Evolutionary conservation across 37 sponge, comb jelly and placozoan species (phyloP), one percentile per base, ranked within the genome.

Genomic region (Trichoplax adhaerens): DNA sequence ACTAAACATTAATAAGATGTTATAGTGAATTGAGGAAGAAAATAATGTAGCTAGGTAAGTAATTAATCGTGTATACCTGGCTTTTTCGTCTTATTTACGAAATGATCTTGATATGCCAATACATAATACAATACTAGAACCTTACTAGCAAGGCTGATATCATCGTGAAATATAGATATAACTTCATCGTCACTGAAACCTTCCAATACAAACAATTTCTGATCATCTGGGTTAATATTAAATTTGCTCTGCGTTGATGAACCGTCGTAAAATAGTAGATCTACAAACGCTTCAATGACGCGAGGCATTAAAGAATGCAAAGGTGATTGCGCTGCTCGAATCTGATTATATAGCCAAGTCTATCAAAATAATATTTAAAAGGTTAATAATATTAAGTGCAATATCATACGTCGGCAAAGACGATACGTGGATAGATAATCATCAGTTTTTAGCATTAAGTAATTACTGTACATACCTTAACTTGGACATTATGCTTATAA

Each of bases 291-390:
- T 56, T 84, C 73, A 51, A 88, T 70, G 8, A 88, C 80, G 5
- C 70, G 79, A 6, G 85, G 79, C 4, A 88, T 58, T 1, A 58
- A 67, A 4, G 86, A 77, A 73, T 88, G 88, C n/a, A 88, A 68
- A 1, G 88, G 85, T 53, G 79, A 81, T 4, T 65, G 7, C 6
- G 75, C 58, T 29, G 29, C 58, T 52, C 71, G 50, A 66, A 88
- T n/a, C 69, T 88, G 88, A 53, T 58, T 6, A 60, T 81, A 81
- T 3, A 88, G 75, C 85, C 88, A 88, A 56, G 85, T 75, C 85
- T 84, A 61, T 2, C 50, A 53, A 62, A 59, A 50, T 29, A 29
- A 29, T 29, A 29, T 29, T 29, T 29, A 29, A 29, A 29, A 29
- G 29, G 29, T 29, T 29, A 29, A 29, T 29, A 29, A 29, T 29